Percentiles rank a stretch among this genome's conserved stretches.
phyloP scores from a whole-genome alignment of 2,113 vertebrate genomes.

The Panthera tigris region DNA sequence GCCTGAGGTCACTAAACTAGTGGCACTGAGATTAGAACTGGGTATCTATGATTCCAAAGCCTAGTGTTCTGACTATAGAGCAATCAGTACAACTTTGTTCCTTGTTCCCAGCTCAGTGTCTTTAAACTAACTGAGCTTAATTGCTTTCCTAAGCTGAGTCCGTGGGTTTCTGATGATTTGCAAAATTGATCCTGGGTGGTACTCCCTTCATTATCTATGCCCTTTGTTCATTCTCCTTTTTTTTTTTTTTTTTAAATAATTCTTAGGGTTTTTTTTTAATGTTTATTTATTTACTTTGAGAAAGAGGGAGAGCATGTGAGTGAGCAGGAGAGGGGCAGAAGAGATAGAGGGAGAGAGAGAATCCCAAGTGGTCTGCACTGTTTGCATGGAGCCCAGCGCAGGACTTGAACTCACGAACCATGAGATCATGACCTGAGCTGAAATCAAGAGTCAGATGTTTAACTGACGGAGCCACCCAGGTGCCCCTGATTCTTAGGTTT shows the following conservation, averaged over 20 bases:
- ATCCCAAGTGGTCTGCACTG: too few species aligned
- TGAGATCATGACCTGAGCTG: too few species aligned
- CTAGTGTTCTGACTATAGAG: neutral
- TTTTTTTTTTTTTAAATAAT: neutral
- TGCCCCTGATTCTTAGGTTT: neutral
- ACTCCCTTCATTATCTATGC: neutral
- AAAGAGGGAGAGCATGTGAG: too few species aligned
- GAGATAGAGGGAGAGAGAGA: too few species aligned
- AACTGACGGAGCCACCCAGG: too few species aligned
- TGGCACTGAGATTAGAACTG: neutral
- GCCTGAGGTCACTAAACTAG: neutral
- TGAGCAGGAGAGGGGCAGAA: too few species aligned
- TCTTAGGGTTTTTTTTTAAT: neutral
- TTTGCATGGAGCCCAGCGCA: too few species aligned
- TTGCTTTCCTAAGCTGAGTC: neutral
- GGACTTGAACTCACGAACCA: too few species aligned
- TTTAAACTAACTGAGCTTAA: neutral
- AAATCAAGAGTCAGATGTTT: too few species aligned
- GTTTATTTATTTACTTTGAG: too few species aligned
- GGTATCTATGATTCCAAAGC: neutral
- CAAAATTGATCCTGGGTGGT: neutral
- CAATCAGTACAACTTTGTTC: neutral
- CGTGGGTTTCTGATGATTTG: neutral
- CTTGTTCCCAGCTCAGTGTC: neutral
- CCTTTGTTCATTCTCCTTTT: neutral